A percentile compares a stretch with the other conserved stretches of the same genome.
Conservation (phyloP, 2,113 vertebrate genomes). For the Columba janthina region DNA sequence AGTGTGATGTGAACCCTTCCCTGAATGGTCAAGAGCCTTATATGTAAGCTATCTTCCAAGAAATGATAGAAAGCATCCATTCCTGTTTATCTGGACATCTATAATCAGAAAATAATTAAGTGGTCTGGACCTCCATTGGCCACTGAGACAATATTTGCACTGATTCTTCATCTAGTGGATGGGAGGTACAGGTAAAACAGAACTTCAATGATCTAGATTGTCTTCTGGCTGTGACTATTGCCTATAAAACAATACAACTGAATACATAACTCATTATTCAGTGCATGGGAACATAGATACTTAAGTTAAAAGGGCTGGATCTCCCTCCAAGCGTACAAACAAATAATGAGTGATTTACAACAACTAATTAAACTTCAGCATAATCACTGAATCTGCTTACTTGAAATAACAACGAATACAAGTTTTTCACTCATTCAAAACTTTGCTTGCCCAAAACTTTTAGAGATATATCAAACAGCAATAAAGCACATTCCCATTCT, state of each 20-base stretch:
- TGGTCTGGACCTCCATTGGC: not conserved
- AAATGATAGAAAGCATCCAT: not conserved
- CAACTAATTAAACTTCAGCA: not conserved
- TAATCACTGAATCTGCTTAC: not conserved
- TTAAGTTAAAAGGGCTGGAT: not conserved
- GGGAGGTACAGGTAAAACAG: not conserved
- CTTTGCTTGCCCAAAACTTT: not conserved
- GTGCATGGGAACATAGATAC: not conserved
- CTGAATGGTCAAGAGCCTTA: not conserved
- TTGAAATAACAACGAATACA: not conserved
- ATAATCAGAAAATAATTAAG: not conserved
- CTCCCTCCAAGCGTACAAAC: not conserved
- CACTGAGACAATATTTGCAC: not conserved
- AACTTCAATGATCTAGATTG: not conserved
- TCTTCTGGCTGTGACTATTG: not conserved
- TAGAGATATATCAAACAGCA: not conserved
- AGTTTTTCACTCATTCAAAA: not conserved
- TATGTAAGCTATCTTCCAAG: not conserved
- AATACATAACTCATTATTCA: not conserved
- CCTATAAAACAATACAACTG: not conserved
- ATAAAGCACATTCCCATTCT: not conserved
- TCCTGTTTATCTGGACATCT: not conserved
- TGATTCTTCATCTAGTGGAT: not conserved
- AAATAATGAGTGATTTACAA: not conserved
- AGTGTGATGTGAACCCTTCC: not conserved